Conservation (phyloP, 2,888 invertebrate genomes). For the Polymixis flavicincta region DNA sequence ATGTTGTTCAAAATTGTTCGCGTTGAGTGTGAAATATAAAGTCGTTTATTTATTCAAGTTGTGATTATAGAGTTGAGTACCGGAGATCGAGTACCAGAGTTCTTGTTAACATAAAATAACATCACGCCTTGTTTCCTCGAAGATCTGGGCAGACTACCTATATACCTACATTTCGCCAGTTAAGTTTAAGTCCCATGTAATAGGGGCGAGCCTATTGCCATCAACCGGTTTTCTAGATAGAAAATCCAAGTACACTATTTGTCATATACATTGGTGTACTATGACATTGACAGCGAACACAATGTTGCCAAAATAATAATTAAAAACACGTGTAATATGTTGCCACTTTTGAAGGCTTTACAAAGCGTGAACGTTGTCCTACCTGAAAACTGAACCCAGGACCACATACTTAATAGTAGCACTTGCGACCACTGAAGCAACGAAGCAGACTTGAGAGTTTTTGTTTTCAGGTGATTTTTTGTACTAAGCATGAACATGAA, state of each 20-base stretch:
- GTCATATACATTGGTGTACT: too few species aligned
- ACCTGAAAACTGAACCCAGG: neutral
- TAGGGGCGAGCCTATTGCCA: neutral
- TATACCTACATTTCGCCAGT: neutral
- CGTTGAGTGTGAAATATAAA: conserved; percentile 56
- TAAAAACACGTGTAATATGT: too few species aligned
- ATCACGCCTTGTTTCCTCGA: neutral
- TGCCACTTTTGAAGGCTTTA: too few species aligned
- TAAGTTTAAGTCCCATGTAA: neutral
- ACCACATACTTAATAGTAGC: neutral
- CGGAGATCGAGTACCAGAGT: neutral
- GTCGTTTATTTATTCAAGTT: conserved; percentile 61
- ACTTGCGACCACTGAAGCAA: neutral
- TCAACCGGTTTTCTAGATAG: neutral
- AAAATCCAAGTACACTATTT: neutral
- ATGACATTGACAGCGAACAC: too few species aligned
- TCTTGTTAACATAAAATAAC: neutral
- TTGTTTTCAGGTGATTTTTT: conserved; percentile 17
- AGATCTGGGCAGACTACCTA: neutral
- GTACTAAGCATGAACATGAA: neutral
- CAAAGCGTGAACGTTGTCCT: too few species aligned
- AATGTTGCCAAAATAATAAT: too few species aligned
- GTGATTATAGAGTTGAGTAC: conserved; percentile 52
- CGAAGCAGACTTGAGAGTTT: neutral
- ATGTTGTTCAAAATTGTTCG: conserved; percentile 62